Evolutionary conservation across 1,140 invertebrate genomes (phyloP).

Genomic region (Pseudomyrmex gracilis): DNA sequence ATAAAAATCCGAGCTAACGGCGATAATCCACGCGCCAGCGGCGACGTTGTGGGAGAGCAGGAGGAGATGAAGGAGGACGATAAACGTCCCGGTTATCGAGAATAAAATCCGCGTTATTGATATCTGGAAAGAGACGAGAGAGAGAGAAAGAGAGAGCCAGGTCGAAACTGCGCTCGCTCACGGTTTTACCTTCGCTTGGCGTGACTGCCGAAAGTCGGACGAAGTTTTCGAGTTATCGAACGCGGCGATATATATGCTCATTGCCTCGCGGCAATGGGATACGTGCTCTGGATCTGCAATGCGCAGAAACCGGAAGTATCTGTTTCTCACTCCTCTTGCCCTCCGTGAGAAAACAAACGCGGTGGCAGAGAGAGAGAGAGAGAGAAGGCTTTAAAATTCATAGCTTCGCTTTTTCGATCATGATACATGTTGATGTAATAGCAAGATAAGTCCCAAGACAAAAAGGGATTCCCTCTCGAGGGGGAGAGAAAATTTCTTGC

Average conservation of each 20-base stretch:
- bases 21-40: slow-evolving; percentile 31
- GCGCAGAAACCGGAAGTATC: slow-evolving; percentile 69
- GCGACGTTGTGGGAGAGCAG: background rate
- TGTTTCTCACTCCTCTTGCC: slow-evolving; percentile 47
- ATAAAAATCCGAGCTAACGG: slow-evolving; percentile 26
- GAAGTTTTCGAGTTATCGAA: slow-evolving; percentile 76
- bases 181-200: background rate
- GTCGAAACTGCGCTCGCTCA: background rate
- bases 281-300: slow-evolving; percentile 78
- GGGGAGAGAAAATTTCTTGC: background rate
- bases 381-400: background rate
- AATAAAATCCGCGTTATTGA: slow-evolving; percentile 47
- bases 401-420: background rate
- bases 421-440: background rate
- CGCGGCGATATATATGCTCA: slow-evolving; percentile 72
- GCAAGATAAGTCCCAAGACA: background rate
- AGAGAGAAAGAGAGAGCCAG: background rate
- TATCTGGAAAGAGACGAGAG: background rate
- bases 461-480: background rate
- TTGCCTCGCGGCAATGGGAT: slow-evolving; percentile 71
- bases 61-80: background rate
- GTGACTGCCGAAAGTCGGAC: slow-evolving; percentile 39
- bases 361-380: background rate
- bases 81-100: slow-evolving; percentile 19
- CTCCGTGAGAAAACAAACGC: background rate